Evolutionary conservation across 2,888 invertebrate genomes (phyloP), one percentile per base, ranked within the genome.

Genomic region (Hermaeophaga mercurialis): DNA sequence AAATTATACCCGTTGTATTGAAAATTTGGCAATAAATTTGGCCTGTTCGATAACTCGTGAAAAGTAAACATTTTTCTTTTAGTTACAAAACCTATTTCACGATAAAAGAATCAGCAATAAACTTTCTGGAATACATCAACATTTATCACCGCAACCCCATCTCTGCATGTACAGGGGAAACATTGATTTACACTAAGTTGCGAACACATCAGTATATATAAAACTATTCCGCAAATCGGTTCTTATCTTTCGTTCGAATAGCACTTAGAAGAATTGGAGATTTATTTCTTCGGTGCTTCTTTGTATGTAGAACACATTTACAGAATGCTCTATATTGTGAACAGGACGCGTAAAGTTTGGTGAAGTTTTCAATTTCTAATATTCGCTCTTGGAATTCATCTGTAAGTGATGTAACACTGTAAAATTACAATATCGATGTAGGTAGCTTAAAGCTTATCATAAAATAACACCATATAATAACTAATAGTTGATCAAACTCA

Each of bases 181-280:
- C 50, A 38, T 50, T 58, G 54, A 58, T 58, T 58, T 58, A 58
- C 50, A 49, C 50, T 58, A 49, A 54, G 54, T 48, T 58, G 41
- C 43, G 28, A 58, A 54, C 54, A 58, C 54, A 58, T 50, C 54
- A 58, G 54, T 58, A 50, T 46, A 52, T 52, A 58, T 54, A 58
- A 54, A 58, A 54, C 58, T 58, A 58, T 58, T 50, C 50, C 41
- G 31, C 45, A 41, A 50, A 58, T 43, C 57, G 34, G 53, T 47
- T 43, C 47, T 52, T 47, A 57, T 57, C 57, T 57, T 47, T 41
- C 28, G 28, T 46, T 47, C 47, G 57, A 57, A 57, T 41, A 48
- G 57, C 53, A 57, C 57, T 57, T 47, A 53, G 22, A 43, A 47
- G 43, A 57, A 53, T 53, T 47, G 47, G 36, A 47, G 52, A 53